phyloP scores from a whole-genome alignment of 2,888 invertebrate species.

The Hermaeophaga mercurialis region DNA sequence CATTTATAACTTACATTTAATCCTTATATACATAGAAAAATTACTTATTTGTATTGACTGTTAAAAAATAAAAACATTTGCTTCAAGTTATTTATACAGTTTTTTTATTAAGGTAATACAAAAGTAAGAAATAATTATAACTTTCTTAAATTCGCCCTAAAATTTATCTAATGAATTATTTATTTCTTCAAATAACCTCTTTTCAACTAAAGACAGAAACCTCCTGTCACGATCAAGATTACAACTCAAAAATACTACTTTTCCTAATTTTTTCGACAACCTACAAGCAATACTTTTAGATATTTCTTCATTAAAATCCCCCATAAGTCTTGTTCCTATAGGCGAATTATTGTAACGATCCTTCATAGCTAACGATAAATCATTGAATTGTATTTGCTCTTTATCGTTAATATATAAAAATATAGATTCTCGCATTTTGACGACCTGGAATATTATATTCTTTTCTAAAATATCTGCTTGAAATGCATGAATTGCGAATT shows the following conservation, averaged over 20 bases:
- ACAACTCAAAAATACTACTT: slow-evolving; percentile 60
- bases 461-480: slow-evolving; percentile 48
- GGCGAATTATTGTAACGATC: slow-evolving; percentile 46
- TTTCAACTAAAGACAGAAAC: slow-evolving; percentile 52
- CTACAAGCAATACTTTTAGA: slow-evolving; percentile 43
- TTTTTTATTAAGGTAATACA: neutral
- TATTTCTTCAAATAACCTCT: slow-evolving; percentile 56
- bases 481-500: neutral
- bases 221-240: slow-evolving; percentile 55
- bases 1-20: slow-evolving; percentile 3
- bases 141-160: slow-evolving; percentile 35
- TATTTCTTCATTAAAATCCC: slow-evolving; percentile 49
- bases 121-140: neutral
- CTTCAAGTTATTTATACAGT: slow-evolving; percentile 5
- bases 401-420: slow-evolving; percentile 58
- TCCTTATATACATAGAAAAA: slow-evolving; percentile 1
- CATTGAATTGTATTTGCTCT: slow-evolving; percentile 50
- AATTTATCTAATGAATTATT: slow-evolving; percentile 52
- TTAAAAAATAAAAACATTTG: slow-evolving; percentile 10
- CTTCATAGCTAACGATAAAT: slow-evolving; percentile 55
- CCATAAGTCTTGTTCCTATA: slow-evolving; percentile 54
- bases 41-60: slow-evolving; percentile 8
- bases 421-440: slow-evolving; percentile 57
- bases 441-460: slow-evolving; percentile 53
- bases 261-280: slow-evolving; percentile 55